These are phyloP conservation scores for Diachasmimorpha longicaudata DNA, from an alignment of 1,140 invertebrate species.

Conservation along the genomic window DNA sequence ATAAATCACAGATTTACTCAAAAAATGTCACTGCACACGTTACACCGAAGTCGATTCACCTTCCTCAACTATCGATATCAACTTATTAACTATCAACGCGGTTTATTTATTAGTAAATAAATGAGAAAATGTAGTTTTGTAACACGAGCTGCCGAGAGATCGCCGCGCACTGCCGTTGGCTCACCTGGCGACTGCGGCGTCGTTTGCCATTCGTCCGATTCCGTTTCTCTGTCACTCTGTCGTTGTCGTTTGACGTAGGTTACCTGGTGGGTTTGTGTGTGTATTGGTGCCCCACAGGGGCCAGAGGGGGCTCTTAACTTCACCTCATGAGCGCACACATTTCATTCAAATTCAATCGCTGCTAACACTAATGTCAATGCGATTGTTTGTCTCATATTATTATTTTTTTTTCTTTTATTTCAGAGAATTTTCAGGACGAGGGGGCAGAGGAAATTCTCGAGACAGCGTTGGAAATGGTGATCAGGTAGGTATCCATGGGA, in stretches of 20 bases:
- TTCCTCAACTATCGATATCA: no score
- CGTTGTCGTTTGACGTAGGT: conserved; percentile 22
- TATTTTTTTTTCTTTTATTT: no score
- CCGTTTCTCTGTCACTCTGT: conserved; percentile 17
- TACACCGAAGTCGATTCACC: no score
- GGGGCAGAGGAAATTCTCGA: no score
- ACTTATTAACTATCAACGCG: background rate
- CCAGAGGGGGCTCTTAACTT: background rate
- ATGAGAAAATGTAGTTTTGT: background rate
- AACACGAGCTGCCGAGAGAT: conserved; percentile 15
- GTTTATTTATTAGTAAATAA: background rate
- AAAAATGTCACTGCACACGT: no score
- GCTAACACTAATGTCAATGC: no score
- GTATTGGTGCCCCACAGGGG: background rate
- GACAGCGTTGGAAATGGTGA: conserved; percentile 39
- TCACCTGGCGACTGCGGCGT: conserved; percentile 60
- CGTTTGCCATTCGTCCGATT: conserved; percentile 36
- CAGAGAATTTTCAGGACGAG: background rate
- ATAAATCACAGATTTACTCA: no score
- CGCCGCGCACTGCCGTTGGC: conserved; percentile 46
- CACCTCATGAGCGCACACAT: background rate
- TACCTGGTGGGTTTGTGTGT: background rate
- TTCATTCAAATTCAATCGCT: background rate
- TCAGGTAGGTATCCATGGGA: conserved; percentile 45
- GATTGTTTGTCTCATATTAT: no score